Base-by-base conservation (phyloP, 2,113 vertebrate species). In the Antigone vipio region DNA sequence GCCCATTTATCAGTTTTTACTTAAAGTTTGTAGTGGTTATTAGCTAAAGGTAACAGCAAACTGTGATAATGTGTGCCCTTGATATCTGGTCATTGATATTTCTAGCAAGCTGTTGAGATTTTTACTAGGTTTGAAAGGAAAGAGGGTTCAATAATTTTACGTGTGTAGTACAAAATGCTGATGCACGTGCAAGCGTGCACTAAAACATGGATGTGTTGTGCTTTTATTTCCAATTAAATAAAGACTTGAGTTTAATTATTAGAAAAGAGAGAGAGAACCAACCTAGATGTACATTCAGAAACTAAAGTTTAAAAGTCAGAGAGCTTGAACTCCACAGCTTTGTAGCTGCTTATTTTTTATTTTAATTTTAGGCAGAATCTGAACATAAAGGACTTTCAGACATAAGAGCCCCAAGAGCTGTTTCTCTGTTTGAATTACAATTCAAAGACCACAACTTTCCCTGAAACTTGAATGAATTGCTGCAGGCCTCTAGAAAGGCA, bases 371-470 rank as follows among this genome's bases (percentile, higher is more conserved):
- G 84, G 16, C 34, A 56, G 19, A 58, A 29, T 32, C 49, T 78
- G 69, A 87, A 75, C 21, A 75, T 53, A 60, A 84, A 95, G 52
- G 38, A 21, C 38, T 84, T 91, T 14, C 29, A 74, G 38, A 79
- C 12, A 26, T 55, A 63, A 59, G n/a, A 77, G 6, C 20, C 55
- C 11, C 21, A 86, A 59, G 24, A 91, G 35, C 27, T 86, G 20
- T 67, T 92, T 92, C 20, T 74, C n/a, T 88, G 34, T 83, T 69
- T 79, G 35, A 92, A 66, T 71, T 86, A 18, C 7, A 45, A 62
- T 49, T 90, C 11, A 9, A 79, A 88, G 63, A 73, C 34, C 62
- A 67, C 80, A 86, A 69, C 50, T 88, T 94, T 45, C 38, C 20
- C 8, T 53, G 27, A 69, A 90, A 68, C 47, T 85, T 73, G 40